A percentile compares a stretch with the other conserved stretches of the same genome.
phyloP scores from a whole-genome alignment of 2,797 vertebrate species.

The Crocodylus rhombifer region DNA sequence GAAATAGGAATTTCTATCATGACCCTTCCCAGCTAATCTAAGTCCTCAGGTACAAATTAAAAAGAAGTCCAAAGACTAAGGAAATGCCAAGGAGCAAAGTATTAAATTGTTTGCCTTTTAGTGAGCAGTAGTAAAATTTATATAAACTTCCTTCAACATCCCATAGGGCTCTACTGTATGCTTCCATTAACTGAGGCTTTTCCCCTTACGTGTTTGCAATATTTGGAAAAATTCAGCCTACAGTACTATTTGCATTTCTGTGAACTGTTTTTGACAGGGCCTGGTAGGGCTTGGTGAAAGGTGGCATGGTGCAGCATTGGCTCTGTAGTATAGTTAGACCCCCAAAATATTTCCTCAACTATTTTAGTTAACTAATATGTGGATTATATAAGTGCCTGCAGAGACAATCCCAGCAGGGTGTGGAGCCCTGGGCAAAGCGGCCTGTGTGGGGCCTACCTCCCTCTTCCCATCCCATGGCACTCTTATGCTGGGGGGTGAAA shows the following conservation, averaged over 20 bases:
- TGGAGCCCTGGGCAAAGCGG: too few relatives aligned
- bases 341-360: neutral
- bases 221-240: neutral
- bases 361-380: neutral
- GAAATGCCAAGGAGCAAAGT: slow-evolving; percentile 44
- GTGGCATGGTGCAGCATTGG: fast-evolving
- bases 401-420: too few relatives aligned
- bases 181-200: neutral
- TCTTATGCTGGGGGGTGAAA: too few relatives aligned
- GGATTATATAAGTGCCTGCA: neutral
- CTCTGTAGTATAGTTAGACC: neutral
- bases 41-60: slow-evolving; percentile 5
- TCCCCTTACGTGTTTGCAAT: neutral
- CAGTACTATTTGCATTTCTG: neutral
- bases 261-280: neutral
- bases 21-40: slow-evolving; percentile 41
- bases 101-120: slow-evolving; percentile 21
- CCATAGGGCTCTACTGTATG: neutral
- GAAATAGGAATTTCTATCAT: slow-evolving; percentile 43
- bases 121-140: neutral
- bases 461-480: too few relatives aligned
- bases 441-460: too few relatives aligned
- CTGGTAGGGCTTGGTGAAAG: neutral
- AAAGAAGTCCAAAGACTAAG: slow-evolving; percentile 1
- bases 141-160: neutral